phyloP scores from a whole-genome alignment of 2,113 vertebrate species.

The Tragulus kanchil region DNA sequence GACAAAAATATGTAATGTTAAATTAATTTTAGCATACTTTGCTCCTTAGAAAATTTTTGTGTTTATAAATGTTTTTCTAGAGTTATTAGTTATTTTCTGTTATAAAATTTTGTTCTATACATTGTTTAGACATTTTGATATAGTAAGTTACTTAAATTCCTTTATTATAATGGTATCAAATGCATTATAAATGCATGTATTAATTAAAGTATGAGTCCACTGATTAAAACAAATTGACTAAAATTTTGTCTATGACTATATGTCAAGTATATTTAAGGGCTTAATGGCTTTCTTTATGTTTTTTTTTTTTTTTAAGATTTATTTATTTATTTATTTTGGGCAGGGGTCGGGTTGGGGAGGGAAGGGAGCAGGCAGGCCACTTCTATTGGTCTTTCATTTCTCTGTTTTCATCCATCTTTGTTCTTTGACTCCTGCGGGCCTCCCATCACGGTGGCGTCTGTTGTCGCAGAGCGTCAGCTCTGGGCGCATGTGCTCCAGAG shows the following conservation, averaged over 20 bases:
- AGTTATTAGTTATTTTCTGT: not conserved
- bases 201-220: not conserved
- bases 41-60: not conserved
- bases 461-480: too few relatives aligned
- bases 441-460: too few relatives aligned
- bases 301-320: too few relatives aligned
- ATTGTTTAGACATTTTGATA: not conserved
- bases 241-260: not conserved
- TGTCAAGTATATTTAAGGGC: not conserved
- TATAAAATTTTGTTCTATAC: not conserved
- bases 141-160: not conserved
- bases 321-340: too few relatives aligned
- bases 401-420: too few relatives aligned
- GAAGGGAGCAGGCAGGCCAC: too few relatives aligned
- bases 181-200: not conserved
- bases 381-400: too few relatives aligned
- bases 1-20: not conserved
- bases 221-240: not conserved
- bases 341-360: too few relatives aligned
- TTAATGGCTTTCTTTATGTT: not conserved
- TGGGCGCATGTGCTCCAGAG: too few relatives aligned
- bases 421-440: too few relatives aligned
- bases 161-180: not conserved
- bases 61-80: not conserved
- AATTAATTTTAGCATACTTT: not conserved